These are phyloP conservation scores for Synaphobranchus kaupii DNA, from an alignment of 2,797 vertebrate species.

Conservation along the genomic window DNA sequence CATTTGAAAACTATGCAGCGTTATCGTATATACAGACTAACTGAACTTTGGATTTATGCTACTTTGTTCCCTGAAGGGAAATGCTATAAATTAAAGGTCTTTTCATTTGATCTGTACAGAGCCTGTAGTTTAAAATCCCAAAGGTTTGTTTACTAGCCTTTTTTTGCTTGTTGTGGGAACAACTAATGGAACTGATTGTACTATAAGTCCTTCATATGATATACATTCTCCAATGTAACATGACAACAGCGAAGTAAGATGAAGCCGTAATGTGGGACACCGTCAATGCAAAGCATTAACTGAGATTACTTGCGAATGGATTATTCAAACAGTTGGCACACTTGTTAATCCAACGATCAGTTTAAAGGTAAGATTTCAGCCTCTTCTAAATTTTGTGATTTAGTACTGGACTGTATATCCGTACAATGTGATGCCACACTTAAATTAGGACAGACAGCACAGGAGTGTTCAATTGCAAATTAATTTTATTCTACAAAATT, in stretches of 20 bases:
- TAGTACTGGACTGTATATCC: not conserved
- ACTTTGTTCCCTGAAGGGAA: not conserved
- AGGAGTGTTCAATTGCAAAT: not conserved
- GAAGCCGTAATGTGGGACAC: not conserved
- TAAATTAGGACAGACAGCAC: not conserved
- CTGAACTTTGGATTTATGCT: not conserved
- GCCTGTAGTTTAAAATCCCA: not conserved
- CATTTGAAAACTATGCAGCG: not conserved
- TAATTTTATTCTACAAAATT: constrained; percentile 41
- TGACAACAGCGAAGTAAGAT: not conserved
- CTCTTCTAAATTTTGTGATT: not conserved
- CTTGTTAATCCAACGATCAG: not conserved
- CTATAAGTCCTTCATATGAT: not conserved
- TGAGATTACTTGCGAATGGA: not conserved
- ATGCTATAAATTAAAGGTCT: not conserved
- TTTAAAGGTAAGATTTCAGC: not conserved
- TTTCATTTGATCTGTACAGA: no score
- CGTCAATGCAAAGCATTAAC: not conserved
- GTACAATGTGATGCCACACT: not conserved
- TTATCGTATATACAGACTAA: not conserved
- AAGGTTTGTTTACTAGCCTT: not conserved
- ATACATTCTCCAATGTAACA: not conserved
- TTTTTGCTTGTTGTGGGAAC: not conserved
- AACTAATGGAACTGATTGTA: not conserved
- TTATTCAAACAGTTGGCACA: not conserved